phyloP scores from a whole-genome alignment of 2,113 vertebrate species.

The Vidua chalybeata region DNA sequence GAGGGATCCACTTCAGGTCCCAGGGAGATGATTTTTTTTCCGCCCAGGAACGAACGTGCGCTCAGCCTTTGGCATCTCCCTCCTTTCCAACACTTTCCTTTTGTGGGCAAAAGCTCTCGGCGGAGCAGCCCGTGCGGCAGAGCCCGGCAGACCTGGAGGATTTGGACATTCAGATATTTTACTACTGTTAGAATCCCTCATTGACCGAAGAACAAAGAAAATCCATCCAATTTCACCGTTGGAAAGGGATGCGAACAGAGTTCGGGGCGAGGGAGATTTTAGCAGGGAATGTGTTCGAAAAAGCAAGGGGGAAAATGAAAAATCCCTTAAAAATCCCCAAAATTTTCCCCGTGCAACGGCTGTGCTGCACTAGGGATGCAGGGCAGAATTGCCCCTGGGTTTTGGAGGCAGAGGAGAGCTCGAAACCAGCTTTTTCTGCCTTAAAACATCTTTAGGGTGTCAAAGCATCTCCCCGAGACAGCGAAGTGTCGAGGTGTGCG shows the following conservation, averaged over 20 bases:
- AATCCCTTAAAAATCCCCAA: fast-evolving
- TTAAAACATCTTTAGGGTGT: neutral
- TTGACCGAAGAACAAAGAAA: neutral
- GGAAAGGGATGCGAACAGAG: neutral
- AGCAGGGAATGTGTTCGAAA: neutral
- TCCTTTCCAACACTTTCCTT: conserved; percentile 58
- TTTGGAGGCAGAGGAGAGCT: neutral
- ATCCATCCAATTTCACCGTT: neutral
- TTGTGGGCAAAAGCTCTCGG: conserved; percentile 56
- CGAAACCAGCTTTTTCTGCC: neutral
- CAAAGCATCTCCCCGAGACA: fast-evolving
- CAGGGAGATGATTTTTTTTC: neutral
- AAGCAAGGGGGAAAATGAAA: neutral
- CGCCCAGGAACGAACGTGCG: neutral
- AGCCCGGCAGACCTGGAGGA: neutral
- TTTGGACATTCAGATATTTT: neutral
- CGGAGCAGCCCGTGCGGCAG: neutral
- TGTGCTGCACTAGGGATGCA: neutral
- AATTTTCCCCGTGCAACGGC: neutral
- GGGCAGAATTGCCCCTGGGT: fast-evolving
- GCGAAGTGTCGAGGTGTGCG: neutral
- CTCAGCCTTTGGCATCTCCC: conserved; percentile 1
- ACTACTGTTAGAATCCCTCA: neutral
- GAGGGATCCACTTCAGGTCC: neutral
- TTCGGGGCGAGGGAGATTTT: neutral